Percentiles rank a stretch among this genome's conserved stretches.
Conservation (phyloP, 2,113 vertebrate genomes). For the Mobula hypostoma region DNA sequence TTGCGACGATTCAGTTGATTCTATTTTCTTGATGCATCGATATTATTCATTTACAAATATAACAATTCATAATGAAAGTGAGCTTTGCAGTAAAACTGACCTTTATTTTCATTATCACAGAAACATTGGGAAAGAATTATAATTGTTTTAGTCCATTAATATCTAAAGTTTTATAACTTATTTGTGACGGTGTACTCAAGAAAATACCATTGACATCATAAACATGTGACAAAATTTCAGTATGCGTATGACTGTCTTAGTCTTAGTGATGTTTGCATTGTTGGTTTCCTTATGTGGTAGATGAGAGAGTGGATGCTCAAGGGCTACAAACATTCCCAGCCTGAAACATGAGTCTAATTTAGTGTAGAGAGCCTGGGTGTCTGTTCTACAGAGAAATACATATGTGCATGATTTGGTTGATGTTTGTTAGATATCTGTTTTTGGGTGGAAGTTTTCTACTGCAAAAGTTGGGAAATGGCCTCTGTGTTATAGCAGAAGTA, state of each 20-base stretch:
- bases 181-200: background rate
- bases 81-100: background rate
- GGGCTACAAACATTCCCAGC: too few species aligned
- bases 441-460: too few species aligned
- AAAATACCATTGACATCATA: background rate
- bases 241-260: too few species aligned
- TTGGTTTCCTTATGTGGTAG: too few species aligned
- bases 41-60: background rate
- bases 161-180: background rate
- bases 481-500: too few species aligned
- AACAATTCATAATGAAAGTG: background rate
- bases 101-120: background rate
- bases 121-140: background rate
- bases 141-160: background rate
- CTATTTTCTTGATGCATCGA: too few species aligned
- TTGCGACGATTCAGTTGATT: too few species aligned
- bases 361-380: background rate
- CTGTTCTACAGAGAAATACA: background rate
- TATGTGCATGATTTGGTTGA: too few species aligned
- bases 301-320: too few species aligned
- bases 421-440: too few species aligned
- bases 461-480: too few species aligned
- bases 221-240: background rate
- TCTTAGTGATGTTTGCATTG: too few species aligned
- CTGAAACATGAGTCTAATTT: background rate